Evolutionary conservation across 23 tunicate species (phyloP).

Genomic region (Halocynthia aurantium): DNA sequence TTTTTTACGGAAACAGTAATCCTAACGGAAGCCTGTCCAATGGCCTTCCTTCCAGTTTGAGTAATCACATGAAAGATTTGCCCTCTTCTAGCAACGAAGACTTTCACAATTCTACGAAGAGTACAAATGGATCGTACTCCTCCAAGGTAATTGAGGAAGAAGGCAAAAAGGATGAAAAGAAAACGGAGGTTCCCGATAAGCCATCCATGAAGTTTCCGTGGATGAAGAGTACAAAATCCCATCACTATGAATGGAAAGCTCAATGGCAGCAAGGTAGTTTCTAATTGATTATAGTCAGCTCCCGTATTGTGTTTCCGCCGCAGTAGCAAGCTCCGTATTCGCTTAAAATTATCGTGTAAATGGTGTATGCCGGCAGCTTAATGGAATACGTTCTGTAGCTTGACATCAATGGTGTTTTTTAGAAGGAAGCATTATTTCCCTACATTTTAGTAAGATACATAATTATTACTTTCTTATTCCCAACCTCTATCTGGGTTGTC

Average conservation of each 20-base stretch:
- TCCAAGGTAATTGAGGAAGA: neutral
- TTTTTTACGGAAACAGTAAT: neutral
- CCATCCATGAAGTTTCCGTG: conserved; percentile 59
- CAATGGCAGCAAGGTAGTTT: conserved; percentile 90
- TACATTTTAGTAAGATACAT: too few species aligned
- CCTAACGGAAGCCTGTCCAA: neutral
- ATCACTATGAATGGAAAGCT: conserved; percentile 88
- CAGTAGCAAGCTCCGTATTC: too few species aligned
- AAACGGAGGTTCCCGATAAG: neutral
- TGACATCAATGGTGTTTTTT: too few species aligned
- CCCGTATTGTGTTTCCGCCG: too few species aligned
- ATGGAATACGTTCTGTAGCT: too few species aligned
- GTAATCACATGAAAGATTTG: neutral
- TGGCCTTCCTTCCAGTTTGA: neutral
- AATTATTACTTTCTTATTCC: too few species aligned
- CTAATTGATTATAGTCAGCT: too few species aligned
- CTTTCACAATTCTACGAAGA: neutral
- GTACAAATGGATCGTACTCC: neutral
- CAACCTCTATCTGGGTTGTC: too few species aligned
- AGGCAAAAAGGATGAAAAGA: neutral
- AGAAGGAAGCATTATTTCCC: too few species aligned
- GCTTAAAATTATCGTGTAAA: too few species aligned
- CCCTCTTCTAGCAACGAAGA: neutral
- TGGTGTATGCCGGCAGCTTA: too few species aligned
- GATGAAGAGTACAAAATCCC: conserved; percentile 91